Percentiles rank a stretch among this genome's conserved stretches.
Evolutionary conservation across 2,113 vertebrate genomes (phyloP).

Genomic region (Naja naja): DNA sequence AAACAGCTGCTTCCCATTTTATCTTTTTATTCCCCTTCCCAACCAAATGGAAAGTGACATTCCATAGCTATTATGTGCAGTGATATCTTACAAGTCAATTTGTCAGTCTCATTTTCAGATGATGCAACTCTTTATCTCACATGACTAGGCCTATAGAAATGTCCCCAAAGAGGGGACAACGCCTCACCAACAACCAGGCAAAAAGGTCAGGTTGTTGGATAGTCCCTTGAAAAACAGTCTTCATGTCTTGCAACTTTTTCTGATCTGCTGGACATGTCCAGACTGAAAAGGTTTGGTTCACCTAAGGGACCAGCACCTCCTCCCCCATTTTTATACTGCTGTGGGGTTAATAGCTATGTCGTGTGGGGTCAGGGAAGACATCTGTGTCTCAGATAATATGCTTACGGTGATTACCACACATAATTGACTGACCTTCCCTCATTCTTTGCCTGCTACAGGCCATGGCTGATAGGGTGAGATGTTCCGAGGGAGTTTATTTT

Average conservation of each 20-base stretch:
- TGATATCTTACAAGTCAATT: constrained; percentile 66
- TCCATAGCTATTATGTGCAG: constrained; percentile 49
- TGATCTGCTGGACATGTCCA: constrained; percentile 62
- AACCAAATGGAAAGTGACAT: constrained; percentile 41
- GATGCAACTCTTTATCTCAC: constrained; percentile 80
- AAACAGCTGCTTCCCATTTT: constrained; percentile 30
- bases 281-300: constrained; percentile 76
- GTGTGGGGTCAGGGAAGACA: constrained; percentile 86
- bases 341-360: constrained; percentile 87
- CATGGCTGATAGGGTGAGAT: constrained; percentile 81
- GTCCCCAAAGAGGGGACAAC: constrained; percentile 54
- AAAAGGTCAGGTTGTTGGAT: constrained; percentile 59
- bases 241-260: constrained; percentile 51
- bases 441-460: constrained; percentile 86
- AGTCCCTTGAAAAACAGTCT: constrained; percentile 60
- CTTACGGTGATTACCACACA: constrained; percentile 91
- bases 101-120: constrained; percentile 66
- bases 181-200: constrained; percentile 25
- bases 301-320: constrained; percentile 69
- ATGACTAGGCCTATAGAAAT: constrained; percentile 77
- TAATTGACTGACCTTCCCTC: constrained; percentile 96
- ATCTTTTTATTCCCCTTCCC: not conserved
- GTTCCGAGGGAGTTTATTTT: constrained; percentile 82
- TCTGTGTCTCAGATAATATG: constrained; percentile 93
- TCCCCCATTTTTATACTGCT: constrained; percentile 80